Percentiles rank a stretch among this genome's conserved stretches.
Evolutionary conservation across 2,797 vertebrate species (phyloP).

Genomic region (Ceyx erithaca): DNA sequence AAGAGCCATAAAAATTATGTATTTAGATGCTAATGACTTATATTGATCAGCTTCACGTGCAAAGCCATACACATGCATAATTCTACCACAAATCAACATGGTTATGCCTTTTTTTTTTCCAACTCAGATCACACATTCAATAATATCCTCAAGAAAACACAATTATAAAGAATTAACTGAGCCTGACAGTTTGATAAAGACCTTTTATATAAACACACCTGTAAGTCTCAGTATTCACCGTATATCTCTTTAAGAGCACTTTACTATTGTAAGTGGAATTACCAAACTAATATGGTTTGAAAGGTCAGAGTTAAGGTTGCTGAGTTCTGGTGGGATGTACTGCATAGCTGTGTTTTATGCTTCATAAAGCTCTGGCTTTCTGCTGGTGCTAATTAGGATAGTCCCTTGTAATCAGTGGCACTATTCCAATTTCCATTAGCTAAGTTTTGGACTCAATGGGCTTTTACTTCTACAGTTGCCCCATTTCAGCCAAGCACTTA

Average conservation of each 20-base stretch:
- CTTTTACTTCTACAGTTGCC: not conserved
- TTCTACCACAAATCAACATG: constrained; percentile 44
- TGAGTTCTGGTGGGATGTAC: not conserved
- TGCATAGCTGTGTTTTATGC: not conserved
- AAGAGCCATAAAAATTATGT: constrained; percentile 65
- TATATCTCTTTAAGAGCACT: not conserved
- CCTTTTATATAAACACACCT: not conserved
- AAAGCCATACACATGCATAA: constrained; percentile 4
- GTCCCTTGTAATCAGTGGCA: constrained; percentile 18
- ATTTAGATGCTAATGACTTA: constrained; percentile 58
- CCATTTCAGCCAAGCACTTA: not conserved
- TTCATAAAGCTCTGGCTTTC: not conserved
- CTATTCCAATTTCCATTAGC: constrained; percentile 15
- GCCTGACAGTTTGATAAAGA: not conserved
- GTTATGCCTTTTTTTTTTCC: not conserved
- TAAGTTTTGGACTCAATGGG: constrained; percentile 3
- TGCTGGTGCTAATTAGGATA: constrained; percentile 24
- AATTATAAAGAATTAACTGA: constrained; percentile 32
- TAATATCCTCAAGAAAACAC: constrained; percentile 21
- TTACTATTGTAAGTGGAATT: not conserved
- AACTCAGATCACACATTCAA: not conserved
- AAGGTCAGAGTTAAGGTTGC: constrained; percentile 21
- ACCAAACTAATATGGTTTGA: not conserved
- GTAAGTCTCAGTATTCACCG: not conserved
- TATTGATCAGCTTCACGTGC: constrained; percentile 51